These are phyloP conservation scores for Andrena praecox DNA, from an alignment of 2,888 invertebrate genomes.

Conservation along the genomic window DNA sequence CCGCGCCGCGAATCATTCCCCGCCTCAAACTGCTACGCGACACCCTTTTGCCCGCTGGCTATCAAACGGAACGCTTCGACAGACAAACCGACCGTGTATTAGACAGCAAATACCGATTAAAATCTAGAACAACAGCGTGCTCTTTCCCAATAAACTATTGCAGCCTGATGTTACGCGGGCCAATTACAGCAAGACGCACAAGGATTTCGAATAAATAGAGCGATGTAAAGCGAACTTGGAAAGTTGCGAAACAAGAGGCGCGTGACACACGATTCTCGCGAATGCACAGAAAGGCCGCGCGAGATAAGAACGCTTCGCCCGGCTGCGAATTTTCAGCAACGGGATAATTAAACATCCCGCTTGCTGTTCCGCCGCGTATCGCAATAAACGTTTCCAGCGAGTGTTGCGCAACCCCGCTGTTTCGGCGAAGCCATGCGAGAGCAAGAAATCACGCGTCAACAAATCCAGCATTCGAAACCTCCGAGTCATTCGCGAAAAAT, in stretches of 20 bases:
- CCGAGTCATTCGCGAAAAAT: not conserved
- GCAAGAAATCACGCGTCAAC: slow-evolving; percentile 24
- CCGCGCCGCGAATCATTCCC: not conserved
- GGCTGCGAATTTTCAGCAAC: slow-evolving; percentile 24
- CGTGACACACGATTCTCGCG: slow-evolving; percentile 2
- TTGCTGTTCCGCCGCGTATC: slow-evolving; percentile 21
- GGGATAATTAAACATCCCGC: slow-evolving; percentile 44
- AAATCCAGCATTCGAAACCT: not conserved
- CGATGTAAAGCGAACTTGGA: not conserved
- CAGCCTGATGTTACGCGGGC: not conserved
- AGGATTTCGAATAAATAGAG: not conserved
- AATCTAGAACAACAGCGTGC: not conserved
- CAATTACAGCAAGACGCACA: too few relatives aligned
- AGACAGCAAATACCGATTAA: not conserved
- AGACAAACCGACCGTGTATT: not conserved
- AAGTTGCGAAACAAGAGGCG: not conserved
- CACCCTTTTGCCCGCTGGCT: not conserved
- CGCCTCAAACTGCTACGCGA: too few relatives aligned
- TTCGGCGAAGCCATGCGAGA: slow-evolving; percentile 18
- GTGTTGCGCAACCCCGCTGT: slow-evolving; percentile 42
- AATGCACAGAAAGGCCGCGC: not conserved
- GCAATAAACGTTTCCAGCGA: slow-evolving; percentile 48
- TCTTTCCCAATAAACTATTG: not conserved
- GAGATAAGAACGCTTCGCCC: slow-evolving; percentile 18
- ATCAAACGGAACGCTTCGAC: not conserved